Evolutionary conservation across 2,797 vertebrate genomes (phyloP).

Genomic region (Sandelia bainsii): DNA sequence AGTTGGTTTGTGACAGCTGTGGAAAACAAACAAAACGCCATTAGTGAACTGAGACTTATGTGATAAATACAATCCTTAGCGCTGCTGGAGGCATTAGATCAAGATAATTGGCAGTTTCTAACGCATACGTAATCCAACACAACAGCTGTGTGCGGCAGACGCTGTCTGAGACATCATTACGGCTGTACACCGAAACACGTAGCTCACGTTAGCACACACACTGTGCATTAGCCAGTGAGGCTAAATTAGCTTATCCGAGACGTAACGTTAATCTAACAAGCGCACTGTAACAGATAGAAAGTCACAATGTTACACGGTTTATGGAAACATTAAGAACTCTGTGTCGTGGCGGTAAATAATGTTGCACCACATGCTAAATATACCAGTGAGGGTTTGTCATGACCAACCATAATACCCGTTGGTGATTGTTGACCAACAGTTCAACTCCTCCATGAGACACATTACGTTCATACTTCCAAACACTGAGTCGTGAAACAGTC

Average conservation of each 20-base stretch:
- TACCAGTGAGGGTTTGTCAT: conserved; percentile 1
- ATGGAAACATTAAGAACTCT: background rate
- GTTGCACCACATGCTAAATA: conserved; percentile 55
- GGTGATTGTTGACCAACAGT: too few relatives aligned
- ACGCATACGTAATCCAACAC: background rate
- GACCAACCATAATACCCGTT: background rate
- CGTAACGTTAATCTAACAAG: background rate
- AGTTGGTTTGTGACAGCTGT: conserved; percentile 98
- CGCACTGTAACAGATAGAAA: background rate
- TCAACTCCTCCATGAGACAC: fast-evolving
- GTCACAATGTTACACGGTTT: too few relatives aligned
- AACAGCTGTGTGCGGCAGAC: background rate
- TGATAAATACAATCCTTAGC: background rate
- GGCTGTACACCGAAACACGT: background rate
- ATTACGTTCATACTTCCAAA: background rate
- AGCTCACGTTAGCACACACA: background rate
- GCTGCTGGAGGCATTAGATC: background rate
- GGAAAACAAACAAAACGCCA: background rate
- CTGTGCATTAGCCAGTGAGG: background rate
- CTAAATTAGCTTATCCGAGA: conserved; percentile 7
- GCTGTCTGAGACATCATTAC: background rate
- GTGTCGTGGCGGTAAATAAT: background rate
- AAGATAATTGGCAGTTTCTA: background rate
- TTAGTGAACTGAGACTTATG: fast-evolving
- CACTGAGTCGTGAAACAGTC: background rate